Evolutionary conservation across 1,140 invertebrate species (phyloP), one percentile per base, ranked within the genome.

Genomic region (Solenopsis fugax): DNA sequence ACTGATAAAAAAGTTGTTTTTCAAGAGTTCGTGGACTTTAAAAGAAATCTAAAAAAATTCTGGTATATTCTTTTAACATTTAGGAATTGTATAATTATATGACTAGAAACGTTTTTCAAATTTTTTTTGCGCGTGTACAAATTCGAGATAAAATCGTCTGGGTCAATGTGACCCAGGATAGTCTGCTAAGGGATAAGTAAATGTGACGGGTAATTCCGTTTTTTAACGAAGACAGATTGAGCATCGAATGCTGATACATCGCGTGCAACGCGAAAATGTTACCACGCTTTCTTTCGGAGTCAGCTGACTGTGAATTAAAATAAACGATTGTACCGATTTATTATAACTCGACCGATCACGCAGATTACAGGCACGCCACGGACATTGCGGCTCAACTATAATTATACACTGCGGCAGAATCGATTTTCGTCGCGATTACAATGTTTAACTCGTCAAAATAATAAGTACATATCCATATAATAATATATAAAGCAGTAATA

Each of bases 271-370:
- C 76, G 21, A 54, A 80, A 80, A 54, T 69, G n/a, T 80, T 80
- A 54, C 10, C 13, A 29, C 45, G 18, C 29, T 67, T 67, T 78
- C 45, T 65, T 67, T 67, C 62, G 10, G 29, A 77, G 41, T 67
- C 77, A 41, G 48, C 64, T 48, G 76, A 67, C 29, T 64, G 9
- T 29, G 29, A 48, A 54, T 69, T 56, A 69, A 69, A 80, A 80
- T 80, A 37, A 80, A 80, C 62, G 62, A 69, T 54, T 48, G n/a
- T 52, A 34, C n/a, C 62, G 50, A 80, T 80, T 69, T 67, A 80
- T 69, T 78, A 58, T 34, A 24, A 37, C 64, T 10, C 48, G 48
- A 52, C 77, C 45, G 77, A 80, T 80, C 62, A 52, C 62, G 48
- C 62, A 52, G 29, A 48, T 75, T 75, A 58, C 34, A 58, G 52